A percentile compares a stretch with the other conserved stretches of the same genome.
Conservation (phyloP, 2,888 invertebrate genomes). For the Eledona agricola region DNA sequence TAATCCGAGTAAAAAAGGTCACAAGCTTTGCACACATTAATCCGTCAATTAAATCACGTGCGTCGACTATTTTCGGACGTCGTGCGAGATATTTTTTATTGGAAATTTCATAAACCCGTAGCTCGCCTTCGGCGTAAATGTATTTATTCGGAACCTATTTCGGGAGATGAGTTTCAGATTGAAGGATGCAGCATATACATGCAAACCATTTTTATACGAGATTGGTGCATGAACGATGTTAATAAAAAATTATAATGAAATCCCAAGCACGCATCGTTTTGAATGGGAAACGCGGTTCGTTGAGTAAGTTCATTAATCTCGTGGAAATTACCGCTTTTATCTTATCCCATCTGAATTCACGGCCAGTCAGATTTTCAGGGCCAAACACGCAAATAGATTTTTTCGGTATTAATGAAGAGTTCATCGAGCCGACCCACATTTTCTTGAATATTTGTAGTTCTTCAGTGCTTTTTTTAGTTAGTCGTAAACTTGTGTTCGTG, state of each 20-base stretch:
- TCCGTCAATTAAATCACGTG: too few relatives aligned
- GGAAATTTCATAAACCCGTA: slow-evolving; percentile 1
- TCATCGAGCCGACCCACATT: too few relatives aligned
- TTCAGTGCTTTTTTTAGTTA: too few relatives aligned
- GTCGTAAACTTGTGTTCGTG: too few relatives aligned
- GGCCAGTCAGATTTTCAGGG: too few relatives aligned
- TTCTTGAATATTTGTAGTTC: too few relatives aligned
- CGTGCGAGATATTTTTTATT: slow-evolving; percentile 12
- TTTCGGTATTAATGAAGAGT: too few relatives aligned
- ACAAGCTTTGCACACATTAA: too few relatives aligned
- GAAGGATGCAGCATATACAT: slow-evolving; percentile 12
- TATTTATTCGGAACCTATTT: slow-evolving; percentile 21
- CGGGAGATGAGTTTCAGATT: slow-evolving; percentile 15
- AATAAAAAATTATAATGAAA: slow-evolving; percentile 21
- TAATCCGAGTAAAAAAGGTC: too few relatives aligned
- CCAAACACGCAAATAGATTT: slow-evolving; percentile 9
- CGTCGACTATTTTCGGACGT: too few relatives aligned
- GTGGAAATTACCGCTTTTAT: slow-evolving; percentile 29
- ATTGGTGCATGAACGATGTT: slow-evolving; percentile 13
- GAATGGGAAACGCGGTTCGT: slow-evolving; percentile 26
- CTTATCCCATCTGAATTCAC: slow-evolving; percentile 25
- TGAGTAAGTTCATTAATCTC: slow-evolving; percentile 31
- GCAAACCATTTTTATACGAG: slow-evolving; percentile 16
- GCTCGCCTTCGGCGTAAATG: not conserved
- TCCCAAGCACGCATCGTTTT: slow-evolving; percentile 16